Conservation (phyloP, 2,888 invertebrate species). For the Monochamus alternatus region DNA sequence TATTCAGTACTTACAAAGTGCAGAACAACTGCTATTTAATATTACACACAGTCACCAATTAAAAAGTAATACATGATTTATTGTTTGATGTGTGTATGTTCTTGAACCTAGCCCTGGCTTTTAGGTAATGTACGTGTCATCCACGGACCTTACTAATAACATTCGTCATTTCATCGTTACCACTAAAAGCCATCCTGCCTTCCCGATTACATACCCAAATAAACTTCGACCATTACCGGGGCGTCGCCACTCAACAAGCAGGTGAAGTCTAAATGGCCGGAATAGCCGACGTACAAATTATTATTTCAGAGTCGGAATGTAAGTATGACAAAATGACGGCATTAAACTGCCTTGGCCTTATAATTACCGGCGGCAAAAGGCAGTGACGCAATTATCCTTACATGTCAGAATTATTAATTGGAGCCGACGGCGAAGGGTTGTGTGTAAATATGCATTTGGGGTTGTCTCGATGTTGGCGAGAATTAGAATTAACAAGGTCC, state of each 20-base stretch:
- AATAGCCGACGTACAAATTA: constrained; percentile 8
- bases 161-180: too few species aligned
- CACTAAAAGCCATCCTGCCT: too few species aligned
- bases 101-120: too few species aligned
- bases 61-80: too few species aligned
- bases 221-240: too few species aligned
- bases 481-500: not conserved
- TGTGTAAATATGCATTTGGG: not conserved
- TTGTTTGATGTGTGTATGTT: too few species aligned
- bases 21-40: too few species aligned
- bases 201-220: too few species aligned
- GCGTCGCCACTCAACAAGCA: not conserved
- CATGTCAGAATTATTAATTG: constrained; percentile 15
- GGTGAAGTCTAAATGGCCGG: not conserved
- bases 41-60: too few species aligned
- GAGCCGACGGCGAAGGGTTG: not conserved
- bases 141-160: too few species aligned
- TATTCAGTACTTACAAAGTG: too few species aligned
- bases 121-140: too few species aligned
- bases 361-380: constrained; percentile 13
- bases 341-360: constrained; percentile 18
- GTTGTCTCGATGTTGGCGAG: not conserved
- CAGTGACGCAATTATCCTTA: constrained; percentile 22
- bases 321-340: constrained; percentile 18
- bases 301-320: constrained; percentile 1